Evolutionary conservation across 2,797 vertebrate species (phyloP).

Genomic region (Psittacula derbiana): DNA sequence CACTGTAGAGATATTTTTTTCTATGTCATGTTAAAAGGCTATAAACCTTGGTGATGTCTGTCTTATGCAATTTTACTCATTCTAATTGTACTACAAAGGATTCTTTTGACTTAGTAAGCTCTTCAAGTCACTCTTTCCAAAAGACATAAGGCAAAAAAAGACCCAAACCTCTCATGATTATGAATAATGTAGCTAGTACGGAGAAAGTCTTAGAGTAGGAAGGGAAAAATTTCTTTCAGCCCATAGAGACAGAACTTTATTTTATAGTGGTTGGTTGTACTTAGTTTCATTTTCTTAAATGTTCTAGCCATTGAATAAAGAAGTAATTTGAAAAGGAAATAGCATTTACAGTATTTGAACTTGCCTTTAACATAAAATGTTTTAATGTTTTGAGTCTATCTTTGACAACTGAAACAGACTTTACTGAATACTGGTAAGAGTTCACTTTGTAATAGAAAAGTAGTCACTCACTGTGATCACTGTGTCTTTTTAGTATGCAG

Average conservation of each 20-base stretch:
- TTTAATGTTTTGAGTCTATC: constrained; percentile 68
- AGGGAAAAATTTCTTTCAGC: constrained; percentile 36
- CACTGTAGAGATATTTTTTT: background rate
- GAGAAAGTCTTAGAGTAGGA: constrained; percentile 41
- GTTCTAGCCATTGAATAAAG: constrained; percentile 58
- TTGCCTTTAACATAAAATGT: constrained; percentile 71
- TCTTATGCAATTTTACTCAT: constrained; percentile 65
- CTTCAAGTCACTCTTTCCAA: constrained; percentile 57
- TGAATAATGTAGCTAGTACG: constrained; percentile 48
- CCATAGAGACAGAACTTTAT: constrained; percentile 42
- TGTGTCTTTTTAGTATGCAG: constrained; percentile 85
- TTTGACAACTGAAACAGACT: constrained; percentile 69
- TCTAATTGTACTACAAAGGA: constrained; percentile 70
- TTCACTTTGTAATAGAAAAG: constrained; percentile 78
- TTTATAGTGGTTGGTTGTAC: constrained; percentile 32
- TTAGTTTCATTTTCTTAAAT: constrained; percentile 61
- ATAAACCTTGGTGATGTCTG: constrained; percentile 61
- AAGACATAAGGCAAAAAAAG: constrained; percentile 40
- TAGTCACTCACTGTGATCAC: constrained; percentile 78
- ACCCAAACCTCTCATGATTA: constrained; percentile 21
- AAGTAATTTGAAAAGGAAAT: constrained; percentile 69
- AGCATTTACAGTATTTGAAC: constrained; percentile 67
- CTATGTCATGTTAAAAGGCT: constrained; percentile 30
- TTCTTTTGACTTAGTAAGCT: constrained; percentile 65
- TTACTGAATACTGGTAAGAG: constrained; percentile 69